These are phyloP conservation scores for Ceratoteleas bidentatus DNA, from an alignment of 1,140 invertebrate species.

Conservation along the genomic window DNA sequence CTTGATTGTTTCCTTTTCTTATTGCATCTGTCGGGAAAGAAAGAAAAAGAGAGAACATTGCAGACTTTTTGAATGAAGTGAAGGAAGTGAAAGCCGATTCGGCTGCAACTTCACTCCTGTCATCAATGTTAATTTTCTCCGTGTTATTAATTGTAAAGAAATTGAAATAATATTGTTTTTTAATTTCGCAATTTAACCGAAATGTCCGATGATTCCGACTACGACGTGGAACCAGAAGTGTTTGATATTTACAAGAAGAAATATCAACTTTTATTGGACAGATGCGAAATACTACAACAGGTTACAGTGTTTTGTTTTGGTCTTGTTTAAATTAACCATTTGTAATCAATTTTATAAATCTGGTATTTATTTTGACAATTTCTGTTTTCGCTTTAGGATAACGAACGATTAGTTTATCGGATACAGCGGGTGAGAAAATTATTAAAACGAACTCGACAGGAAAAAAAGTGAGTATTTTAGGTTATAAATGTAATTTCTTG, in stretches of 20 bases:
- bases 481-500: slow-evolving; percentile 65
- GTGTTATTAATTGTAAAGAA: no score
- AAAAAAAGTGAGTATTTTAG: slow-evolving; percentile 79
- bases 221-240: slow-evolving; percentile 75
- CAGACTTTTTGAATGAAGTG: no score
- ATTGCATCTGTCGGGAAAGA: no score
- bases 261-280: slow-evolving; percentile 78
- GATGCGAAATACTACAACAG: slow-evolving; percentile 80
- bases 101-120: no score
- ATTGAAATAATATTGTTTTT: no score
- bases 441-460: slow-evolving; percentile 77
- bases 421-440: slow-evolving; percentile 79
- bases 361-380: no score
- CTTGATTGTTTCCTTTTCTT: no score
- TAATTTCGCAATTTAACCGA: slow-evolving; percentile 46
- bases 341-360: no score
- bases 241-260: slow-evolving; percentile 79
- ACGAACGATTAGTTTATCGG: slow-evolving; percentile 80
- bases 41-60: no score
- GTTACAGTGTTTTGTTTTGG: slow-evolving; percentile 61
- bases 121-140: no score
- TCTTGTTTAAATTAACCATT: no score
- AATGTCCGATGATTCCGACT: slow-evolving; percentile 74
- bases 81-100: no score
- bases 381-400: slow-evolving; percentile 81